Base-by-base conservation (phyloP, 2,797 vertebrate species). In the Eulemur albifrons region DNA sequence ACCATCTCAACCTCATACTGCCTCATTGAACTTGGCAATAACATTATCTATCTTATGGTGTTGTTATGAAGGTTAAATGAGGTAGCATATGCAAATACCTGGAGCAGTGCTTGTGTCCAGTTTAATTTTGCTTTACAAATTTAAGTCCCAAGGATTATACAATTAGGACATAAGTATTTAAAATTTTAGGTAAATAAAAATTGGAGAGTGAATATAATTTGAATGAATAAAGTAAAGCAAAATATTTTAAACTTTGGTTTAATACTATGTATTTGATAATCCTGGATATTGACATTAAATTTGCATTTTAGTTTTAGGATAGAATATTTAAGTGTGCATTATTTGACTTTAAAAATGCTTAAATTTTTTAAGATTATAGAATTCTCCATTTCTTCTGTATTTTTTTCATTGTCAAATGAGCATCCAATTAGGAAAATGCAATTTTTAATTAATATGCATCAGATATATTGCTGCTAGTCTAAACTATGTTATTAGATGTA, bases 111-210 rank as follows among this genome's bases (percentile, higher is more conserved):
- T 40, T 69, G 1, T 15, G 43, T 57, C 79, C 69, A 50, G 23
- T 72, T 57, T 81, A 69, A 70, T 88, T 95, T 88, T 81, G 43
- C 72, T 93, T 88, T 92, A n/a, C 32, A 59, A 75, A 86, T 92
- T 95, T 82, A 96, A 86, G 35, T 23, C 27, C 20, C 30, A 32
- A 76, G 18, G 32, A 30, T 85, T 80, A 88, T 80, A 32, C 81
- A 83, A 84, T 30, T 67, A 45, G 54, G 20, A 8, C 30, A 65
- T 88, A 45, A 59, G 76, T 76, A 72, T 82, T 93, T 94, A 76
- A 80, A n/a, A 80, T 35, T 54, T 88, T 92, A 86, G 21, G 70
- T n/a, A 94, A 75, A 69, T 76, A 61, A 65, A 80, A 94, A 86
- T 77, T 11, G 79, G 30, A 57, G 30, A 54, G 17, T 67, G 38